phyloP scores from a whole-genome alignment of 1,140 invertebrate genomes.

The honey bee (Apis mellifera) region DNA sequence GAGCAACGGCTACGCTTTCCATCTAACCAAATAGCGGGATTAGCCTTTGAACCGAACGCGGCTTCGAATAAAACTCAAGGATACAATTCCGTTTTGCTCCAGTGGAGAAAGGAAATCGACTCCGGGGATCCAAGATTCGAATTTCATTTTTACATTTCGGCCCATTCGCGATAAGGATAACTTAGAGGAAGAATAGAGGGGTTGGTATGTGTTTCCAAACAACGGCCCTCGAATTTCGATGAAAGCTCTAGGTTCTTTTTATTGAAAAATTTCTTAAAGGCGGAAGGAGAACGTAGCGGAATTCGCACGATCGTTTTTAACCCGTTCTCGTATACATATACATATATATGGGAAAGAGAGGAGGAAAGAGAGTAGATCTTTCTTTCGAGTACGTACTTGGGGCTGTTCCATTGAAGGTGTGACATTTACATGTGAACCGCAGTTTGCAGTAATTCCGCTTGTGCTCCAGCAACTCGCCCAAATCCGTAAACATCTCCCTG shows the following conservation, averaged over 20 bases:
- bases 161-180: constrained; percentile 2
- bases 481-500: constrained; percentile 90
- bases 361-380: constrained; percentile 31
- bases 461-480: constrained; percentile 92
- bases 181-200: too few species aligned
- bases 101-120: too few species aligned
- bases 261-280: constrained; percentile 37
- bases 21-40: too few species aligned
- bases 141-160: constrained; percentile 44
- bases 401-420: constrained; percentile 82
- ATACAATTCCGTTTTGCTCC: too few species aligned
- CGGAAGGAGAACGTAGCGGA: background rate
- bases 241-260: constrained; percentile 19
- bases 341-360: background rate
- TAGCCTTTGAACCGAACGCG: too few species aligned
- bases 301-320: background rate
- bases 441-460: constrained; percentile 93
- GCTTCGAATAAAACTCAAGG: too few species aligned
- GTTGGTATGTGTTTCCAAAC: constrained; percentile 11
- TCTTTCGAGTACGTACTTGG: constrained; percentile 75
- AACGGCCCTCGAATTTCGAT: constrained; percentile 14
- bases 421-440: constrained; percentile 92
- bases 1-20: too few species aligned
- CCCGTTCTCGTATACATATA: background rate
- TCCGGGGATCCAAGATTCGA: background rate